These are phyloP conservation scores for Stegodyphus mimosarum DNA, from an alignment of 1,140 invertebrate genomes.

Conservation along the genomic window DNA sequence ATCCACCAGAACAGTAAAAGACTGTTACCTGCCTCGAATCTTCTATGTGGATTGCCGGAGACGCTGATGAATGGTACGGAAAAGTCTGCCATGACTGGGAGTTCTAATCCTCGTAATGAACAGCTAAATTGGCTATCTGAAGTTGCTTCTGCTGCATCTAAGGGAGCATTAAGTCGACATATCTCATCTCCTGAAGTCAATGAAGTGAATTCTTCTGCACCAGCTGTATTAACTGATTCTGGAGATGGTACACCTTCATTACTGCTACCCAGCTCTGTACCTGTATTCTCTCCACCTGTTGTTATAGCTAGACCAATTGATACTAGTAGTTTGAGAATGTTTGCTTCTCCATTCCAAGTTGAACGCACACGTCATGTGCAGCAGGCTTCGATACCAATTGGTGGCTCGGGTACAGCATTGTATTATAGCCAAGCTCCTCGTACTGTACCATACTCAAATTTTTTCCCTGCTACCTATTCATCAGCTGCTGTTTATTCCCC, in stretches of 20 bases:
- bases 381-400: constrained; percentile 24
- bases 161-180: constrained; percentile 26
- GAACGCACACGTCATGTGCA: constrained; percentile 44
- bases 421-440: constrained; percentile 45
- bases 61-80: constrained; percentile 61
- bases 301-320: constrained; percentile 8
- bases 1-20: not conserved
- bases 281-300: constrained; percentile 43
- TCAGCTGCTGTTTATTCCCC: constrained; percentile 23
- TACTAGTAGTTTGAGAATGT: constrained; percentile 24
- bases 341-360: constrained; percentile 32
- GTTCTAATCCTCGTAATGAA: constrained; percentile 29
- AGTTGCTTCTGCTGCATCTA: constrained; percentile 45
- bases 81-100: constrained; percentile 47
- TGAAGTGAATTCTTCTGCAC: not conserved
- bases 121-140: constrained; percentile 52
- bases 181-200: constrained; percentile 16
- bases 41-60: constrained; percentile 11
- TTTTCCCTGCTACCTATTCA: constrained; percentile 42
- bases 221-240: not conserved
- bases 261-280: constrained; percentile 7
- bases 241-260: not conserved
- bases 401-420: constrained; percentile 15
- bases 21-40: not conserved
- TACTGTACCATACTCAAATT: constrained; percentile 14